Base-by-base conservation (phyloP, 2,113 vertebrate genomes). In the Kryptolebias marmoratus region DNA sequence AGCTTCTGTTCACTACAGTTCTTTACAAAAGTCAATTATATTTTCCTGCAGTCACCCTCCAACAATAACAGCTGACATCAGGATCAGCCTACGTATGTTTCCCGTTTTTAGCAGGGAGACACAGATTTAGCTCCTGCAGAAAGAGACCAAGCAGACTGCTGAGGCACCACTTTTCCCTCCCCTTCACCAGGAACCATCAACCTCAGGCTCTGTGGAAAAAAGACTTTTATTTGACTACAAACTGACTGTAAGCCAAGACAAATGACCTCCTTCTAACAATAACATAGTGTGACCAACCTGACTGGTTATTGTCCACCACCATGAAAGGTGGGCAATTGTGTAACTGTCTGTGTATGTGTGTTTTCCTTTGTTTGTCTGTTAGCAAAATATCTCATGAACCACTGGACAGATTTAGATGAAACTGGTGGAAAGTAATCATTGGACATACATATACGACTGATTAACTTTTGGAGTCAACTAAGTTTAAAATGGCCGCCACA, bases 31-130 rank as follows among this genome's bases (percentile, higher is more conserved):
- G 68, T 77, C 79, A 90, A 89, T 81, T 55, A 59, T 79, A 80
- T 84, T 89, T 90, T 91, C 82, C 91, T 82, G 82, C 75, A 81
- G 76, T 61, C 7, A 65, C 70, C 84, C 71, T 91, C 92, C 90
- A 92, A 84, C 53, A 91, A 91, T 82, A 92, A 90, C 82, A 89
- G 75, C 53, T 88, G 86, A 91, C 89, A 89, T 92, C 90, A 91
- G 81, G 72, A 65, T 66, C 59, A 1, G 65, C 44, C 79, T 65
- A 72, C 75, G 68, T 88, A 81, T 84, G 85, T 82, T 90, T 84
- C 84, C 82, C 79, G 80, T 86, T 79, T 85, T 89, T 80, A 75
- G 87, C 54, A 55, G 71, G 84, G 75, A 83, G 68, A 80, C 80
- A 50, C 69, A 42, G 69, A 39, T n/a, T 83, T 71, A 73, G 87